These are phyloP conservation scores for Stomatorhinus ivindoensis DNA, from an alignment of 2,113 vertebrate genomes.

Conservation along the genomic window DNA sequence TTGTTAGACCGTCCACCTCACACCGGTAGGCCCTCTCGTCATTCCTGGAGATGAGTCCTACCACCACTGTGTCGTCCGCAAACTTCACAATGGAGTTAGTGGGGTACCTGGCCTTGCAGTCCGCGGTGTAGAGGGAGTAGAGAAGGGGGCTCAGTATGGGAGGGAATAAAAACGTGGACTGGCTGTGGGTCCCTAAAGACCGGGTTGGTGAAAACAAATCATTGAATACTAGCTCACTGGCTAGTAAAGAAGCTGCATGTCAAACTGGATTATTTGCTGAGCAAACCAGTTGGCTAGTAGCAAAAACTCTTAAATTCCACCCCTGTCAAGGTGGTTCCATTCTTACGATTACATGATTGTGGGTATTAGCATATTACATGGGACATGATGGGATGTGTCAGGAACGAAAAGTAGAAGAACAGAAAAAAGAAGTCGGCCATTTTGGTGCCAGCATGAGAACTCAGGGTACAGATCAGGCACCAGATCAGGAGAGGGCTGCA, in stretches of 20 bases:
- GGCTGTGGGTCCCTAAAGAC: no score
- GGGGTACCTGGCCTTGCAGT: no score
- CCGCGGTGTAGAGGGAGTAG: no score
- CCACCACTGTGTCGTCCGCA: no score
- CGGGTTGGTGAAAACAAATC: neutral
- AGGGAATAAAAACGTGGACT: no score
- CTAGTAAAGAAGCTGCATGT: neutral
- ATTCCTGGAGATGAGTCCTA: no score
- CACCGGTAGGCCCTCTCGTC: no score
- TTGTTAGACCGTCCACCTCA: no score
- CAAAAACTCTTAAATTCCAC: neutral
- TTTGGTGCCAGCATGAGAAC: neutral
- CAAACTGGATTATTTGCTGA: neutral
- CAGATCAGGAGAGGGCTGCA: neutral
- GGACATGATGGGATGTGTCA: neutral
- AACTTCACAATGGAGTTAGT: no score
- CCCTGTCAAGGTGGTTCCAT: neutral
- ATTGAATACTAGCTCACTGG: neutral
- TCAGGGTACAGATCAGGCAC: neutral
- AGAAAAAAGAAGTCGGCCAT: neutral
- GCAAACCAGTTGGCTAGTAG: neutral
- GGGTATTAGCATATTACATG: neutral
- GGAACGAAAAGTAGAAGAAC: neutral
- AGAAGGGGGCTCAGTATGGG: no score
- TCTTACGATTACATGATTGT: neutral